Percentiles rank a stretch among this genome's conserved stretches.
Evolutionary conservation across 2,888 invertebrate species (phyloP).

Genomic region (Nasonovia ribisnigri): DNA sequence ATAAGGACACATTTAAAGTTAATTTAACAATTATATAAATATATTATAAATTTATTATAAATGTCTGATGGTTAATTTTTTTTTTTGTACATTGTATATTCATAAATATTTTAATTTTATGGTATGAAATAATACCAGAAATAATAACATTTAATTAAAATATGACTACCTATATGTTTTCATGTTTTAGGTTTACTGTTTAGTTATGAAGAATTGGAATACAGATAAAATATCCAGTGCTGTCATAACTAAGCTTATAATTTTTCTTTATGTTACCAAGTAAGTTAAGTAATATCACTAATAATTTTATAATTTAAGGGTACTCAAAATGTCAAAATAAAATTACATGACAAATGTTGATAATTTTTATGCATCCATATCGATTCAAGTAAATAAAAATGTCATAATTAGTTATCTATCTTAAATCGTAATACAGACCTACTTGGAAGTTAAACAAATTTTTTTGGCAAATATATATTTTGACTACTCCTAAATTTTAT

Average conservation of each 20-base stretch:
- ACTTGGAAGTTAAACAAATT: not conserved
- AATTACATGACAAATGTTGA: not conserved
- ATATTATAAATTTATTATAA: no score
- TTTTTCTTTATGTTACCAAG: constrained; percentile 30
- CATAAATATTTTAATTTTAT: not conserved
- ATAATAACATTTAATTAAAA: not conserved
- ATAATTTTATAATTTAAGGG: not conserved
- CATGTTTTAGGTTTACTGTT: constrained; percentile 12
- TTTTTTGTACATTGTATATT: not conserved
- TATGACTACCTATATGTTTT: not conserved
- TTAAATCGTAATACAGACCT: not conserved
- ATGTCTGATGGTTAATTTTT: not conserved
- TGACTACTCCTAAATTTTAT: not conserved
- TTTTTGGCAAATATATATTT: not conserved
- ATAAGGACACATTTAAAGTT: no score
- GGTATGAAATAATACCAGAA: not conserved
- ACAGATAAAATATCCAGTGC: not conserved
- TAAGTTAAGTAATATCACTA: constrained; percentile 38
- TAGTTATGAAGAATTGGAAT: constrained; percentile 35
- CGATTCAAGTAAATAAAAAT: not conserved
- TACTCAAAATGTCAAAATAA: not conserved
- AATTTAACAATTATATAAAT: no score
- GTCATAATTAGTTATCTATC: not conserved
- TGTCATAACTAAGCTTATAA: constrained; percentile 7
- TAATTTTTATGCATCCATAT: not conserved